Conservation (phyloP, 2,888 invertebrate genomes). For the Hydrotaea diabolus region DNA sequence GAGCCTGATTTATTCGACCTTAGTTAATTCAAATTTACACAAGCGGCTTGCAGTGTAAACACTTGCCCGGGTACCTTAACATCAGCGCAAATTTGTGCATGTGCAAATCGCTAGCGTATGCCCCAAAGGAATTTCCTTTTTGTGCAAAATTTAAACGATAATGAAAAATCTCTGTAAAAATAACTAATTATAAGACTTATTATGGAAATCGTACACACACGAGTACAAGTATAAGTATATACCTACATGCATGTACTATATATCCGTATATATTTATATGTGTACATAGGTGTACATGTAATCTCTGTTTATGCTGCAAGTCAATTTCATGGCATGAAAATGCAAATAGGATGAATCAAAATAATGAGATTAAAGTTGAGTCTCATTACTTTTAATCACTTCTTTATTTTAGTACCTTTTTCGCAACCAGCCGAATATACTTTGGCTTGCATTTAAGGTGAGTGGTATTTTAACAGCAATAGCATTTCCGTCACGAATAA, state of each 20-base stretch:
- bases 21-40: no score
- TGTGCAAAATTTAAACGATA: conserved; percentile 61
- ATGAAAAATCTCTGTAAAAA: conserved; percentile 62
- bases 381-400: no score
- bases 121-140: conserved; percentile 45
- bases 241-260: no score
- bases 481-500: no score
- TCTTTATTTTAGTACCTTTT: no score
- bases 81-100: not conserved
- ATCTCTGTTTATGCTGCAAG: not conserved
- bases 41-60: not conserved
- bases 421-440: no score
- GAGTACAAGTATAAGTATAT: not conserved
- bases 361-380: no score
- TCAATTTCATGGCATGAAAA: not conserved
- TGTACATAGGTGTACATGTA: not conserved
- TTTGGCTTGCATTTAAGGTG: no score
- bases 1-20: no score
- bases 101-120: conserved; percentile 57
- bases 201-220: conserved; percentile 9
- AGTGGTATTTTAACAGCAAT: no score
- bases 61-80: not conserved
- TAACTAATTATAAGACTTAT: conserved; percentile 45
- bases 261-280: no score
- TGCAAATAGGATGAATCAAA: no score